A percentile compares a stretch with the other conserved stretches of the same genome.
These are phyloP conservation scores for Anseranas semipalmata DNA, from an alignment of 2,113 vertebrate genomes.

Conservation along the genomic window DNA sequence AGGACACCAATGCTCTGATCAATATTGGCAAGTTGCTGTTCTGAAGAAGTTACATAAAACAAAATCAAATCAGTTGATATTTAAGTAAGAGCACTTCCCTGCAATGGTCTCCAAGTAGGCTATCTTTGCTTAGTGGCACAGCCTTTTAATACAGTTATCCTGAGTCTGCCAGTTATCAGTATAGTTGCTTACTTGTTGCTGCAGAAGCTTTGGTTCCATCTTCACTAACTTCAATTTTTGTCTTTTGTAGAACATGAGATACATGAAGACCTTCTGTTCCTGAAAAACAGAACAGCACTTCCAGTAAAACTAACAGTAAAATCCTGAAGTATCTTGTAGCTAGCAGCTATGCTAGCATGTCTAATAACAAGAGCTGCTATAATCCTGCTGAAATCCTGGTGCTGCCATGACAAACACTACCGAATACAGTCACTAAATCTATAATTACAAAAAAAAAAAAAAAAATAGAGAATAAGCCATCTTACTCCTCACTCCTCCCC, in stretches of 20 bases:
- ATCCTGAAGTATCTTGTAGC: not conserved
- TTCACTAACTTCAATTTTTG: constrained; percentile 94
- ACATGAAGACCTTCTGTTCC: constrained; percentile 86
- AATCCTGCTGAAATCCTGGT: not conserved
- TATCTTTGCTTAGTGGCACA: not conserved
- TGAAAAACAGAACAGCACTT: constrained; percentile 51
- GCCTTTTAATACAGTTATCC: not conserved
- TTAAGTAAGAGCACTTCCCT: not conserved
- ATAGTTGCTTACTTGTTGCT: constrained; percentile 84
- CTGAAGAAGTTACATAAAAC: not conserved
- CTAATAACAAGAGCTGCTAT: not conserved
- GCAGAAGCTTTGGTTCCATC: constrained; percentile 95
- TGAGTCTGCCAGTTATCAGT: not conserved
- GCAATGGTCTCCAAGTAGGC: not conserved
- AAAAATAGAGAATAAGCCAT: not conserved
- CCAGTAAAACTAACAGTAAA: not conserved
- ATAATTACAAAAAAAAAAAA: not conserved
- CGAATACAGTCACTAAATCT: not conserved
- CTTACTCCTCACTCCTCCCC: not conserved
- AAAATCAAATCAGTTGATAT: not conserved
- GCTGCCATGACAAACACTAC: not conserved
- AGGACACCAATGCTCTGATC: not conserved
- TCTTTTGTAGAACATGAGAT: constrained; percentile 90
- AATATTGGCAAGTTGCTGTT: not conserved
- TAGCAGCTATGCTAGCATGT: not conserved